Evolutionary conservation across 2,113 vertebrate species (phyloP).

Genomic region (Hyaena hyaena): DNA sequence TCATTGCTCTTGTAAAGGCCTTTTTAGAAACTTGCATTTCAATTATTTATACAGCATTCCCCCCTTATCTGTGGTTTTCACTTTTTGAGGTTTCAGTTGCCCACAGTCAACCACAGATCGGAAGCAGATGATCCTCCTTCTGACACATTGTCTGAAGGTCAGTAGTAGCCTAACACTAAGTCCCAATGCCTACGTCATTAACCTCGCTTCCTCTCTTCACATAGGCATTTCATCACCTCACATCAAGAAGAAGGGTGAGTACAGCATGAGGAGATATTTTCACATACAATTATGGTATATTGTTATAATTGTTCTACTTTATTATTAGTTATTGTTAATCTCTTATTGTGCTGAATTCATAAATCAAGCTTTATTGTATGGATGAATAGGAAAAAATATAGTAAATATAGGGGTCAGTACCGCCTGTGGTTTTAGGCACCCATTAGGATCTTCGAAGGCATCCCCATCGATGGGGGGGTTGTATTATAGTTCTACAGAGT

Average conservation of each 20-base stretch:
- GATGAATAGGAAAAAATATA: background rate
- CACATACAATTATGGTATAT: background rate
- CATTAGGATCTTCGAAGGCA: background rate
- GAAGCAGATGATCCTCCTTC: background rate
- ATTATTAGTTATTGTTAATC: background rate
- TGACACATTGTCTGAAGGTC: background rate
- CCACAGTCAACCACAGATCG: background rate
- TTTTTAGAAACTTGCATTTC: background rate
- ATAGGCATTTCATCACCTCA: background rate
- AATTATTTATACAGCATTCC: background rate
- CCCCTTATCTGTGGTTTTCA: background rate
- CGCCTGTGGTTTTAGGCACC: background rate
- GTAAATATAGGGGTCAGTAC: background rate
- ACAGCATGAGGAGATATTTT: background rate
- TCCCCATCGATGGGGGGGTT: background rate
- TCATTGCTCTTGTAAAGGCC: background rate
- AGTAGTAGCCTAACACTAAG: background rate
- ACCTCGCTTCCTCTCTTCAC: background rate
- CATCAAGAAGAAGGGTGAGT: background rate
- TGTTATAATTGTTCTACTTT: background rate
- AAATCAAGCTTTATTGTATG: background rate
- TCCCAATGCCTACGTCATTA: background rate
- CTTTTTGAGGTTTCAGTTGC: background rate
- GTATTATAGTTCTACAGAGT: background rate
- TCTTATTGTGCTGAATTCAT: background rate